Percentiles rank a stretch among this genome's conserved stretches.
Evolutionary conservation across 2,888 invertebrate species (phyloP).

Genomic region (Scaptomyza polygonia): DNA sequence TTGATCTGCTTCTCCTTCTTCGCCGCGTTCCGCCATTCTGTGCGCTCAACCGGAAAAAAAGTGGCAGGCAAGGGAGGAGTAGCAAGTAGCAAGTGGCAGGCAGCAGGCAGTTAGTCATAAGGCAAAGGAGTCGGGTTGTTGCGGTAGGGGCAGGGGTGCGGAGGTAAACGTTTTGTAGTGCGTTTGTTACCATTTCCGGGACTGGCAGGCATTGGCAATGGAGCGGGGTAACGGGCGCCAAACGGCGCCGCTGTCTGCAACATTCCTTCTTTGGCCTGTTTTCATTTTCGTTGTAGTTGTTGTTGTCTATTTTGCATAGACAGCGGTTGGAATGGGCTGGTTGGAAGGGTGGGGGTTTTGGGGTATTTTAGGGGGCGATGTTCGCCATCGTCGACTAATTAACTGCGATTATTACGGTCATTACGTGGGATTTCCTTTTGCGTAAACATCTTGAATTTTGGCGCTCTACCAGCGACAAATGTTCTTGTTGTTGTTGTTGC

Average conservation of each 20-base stretch:
- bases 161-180: constrained; percentile 71
- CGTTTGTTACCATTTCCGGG: constrained; percentile 80
- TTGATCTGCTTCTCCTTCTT: constrained; percentile 7
- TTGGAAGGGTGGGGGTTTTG: neutral
- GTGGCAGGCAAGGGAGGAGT: neutral
- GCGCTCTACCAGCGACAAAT: constrained; percentile 65
- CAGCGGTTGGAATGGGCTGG: constrained; percentile 20
- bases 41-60: constrained; percentile 64
- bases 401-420: constrained; percentile 85
- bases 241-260: constrained; percentile 50
- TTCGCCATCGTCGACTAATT: constrained; percentile 83
- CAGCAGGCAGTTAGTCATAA: constrained; percentile 73
- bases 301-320: constrained; percentile 68
- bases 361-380: constrained; percentile 42
- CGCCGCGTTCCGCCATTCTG: constrained; percentile 38
- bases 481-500: constrained; percentile 36
- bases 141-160: neutral
- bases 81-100: constrained; percentile 40
- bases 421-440: constrained; percentile 84
- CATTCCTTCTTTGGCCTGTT: constrained; percentile 32
- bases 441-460: constrained; percentile 83
- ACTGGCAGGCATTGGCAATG: constrained; percentile 31
- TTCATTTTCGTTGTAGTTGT: constrained; percentile 12
- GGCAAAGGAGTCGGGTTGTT: constrained; percentile 20
- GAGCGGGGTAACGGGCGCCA: constrained; percentile 11